Percentiles rank a stretch among this genome's conserved stretches.
phyloP scores from a whole-genome alignment of 2,113 vertebrate genomes.

The Castor canadensis region DNA sequence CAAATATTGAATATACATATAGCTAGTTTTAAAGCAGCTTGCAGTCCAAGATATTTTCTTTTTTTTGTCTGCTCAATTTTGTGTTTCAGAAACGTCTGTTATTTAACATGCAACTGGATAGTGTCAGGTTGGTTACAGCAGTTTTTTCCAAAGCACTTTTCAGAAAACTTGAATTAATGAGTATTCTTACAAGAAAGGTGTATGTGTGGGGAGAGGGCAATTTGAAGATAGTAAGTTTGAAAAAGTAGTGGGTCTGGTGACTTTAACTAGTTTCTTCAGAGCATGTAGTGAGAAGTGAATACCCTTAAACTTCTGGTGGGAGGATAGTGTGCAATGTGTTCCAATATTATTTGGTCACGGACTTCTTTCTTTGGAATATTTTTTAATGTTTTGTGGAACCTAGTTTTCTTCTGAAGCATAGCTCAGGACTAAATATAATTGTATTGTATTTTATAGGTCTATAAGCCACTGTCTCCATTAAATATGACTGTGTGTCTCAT shows the following conservation, averaged over 20 bases:
- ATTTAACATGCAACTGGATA: background rate
- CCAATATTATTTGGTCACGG: background rate
- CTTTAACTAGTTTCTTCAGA: background rate
- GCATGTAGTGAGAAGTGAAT: background rate
- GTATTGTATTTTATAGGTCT: background rate
- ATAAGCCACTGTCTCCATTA: background rate
- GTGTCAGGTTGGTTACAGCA: background rate
- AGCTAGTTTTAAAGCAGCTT: background rate
- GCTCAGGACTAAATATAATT: background rate
- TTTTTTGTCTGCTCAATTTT: slow-evolving; percentile 3
- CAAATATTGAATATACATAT: background rate
- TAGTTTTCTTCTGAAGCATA: background rate
- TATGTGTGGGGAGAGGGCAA: background rate
- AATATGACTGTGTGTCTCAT: background rate
- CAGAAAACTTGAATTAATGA: background rate
- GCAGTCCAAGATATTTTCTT: background rate
- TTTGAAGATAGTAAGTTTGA: background rate
- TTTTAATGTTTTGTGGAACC: background rate
- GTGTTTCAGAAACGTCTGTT: background rate
- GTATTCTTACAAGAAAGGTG: background rate
- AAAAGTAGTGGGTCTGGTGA: background rate
- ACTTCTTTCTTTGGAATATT: background rate
- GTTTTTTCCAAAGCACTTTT: background rate
- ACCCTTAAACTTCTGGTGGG: fast-evolving
- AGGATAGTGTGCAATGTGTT: fast-evolving